Evolutionary conservation across 2,113 vertebrate species (phyloP).

Genomic region (Notechis scutatus): DNA sequence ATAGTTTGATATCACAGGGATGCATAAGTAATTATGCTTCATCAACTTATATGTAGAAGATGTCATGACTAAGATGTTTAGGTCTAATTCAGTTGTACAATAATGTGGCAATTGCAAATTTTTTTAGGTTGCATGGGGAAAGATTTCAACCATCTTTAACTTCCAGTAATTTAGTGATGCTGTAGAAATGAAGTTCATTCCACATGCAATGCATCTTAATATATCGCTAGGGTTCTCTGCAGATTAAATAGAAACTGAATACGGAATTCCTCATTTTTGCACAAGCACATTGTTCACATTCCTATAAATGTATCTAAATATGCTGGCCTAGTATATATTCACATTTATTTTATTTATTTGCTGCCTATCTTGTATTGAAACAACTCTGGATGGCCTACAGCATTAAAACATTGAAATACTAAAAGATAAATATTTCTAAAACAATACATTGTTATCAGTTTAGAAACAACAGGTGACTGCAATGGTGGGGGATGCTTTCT

Average conservation of each 20-base stretch:
- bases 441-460: neutral
- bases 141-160: neutral
- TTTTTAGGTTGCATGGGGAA: neutral
- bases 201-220: neutral
- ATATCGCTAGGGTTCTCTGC: neutral
- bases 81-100: neutral
- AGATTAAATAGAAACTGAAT: neutral
- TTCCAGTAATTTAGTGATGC: neutral
- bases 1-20: neutral
- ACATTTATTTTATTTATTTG: neutral
- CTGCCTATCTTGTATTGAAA: neutral
- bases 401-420: neutral
- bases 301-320: neutral
- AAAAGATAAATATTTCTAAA: neutral
- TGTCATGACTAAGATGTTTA: neutral
- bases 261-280: neutral
- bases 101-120: neutral
- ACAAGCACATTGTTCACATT: neutral
- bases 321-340: neutral
- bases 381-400: neutral
- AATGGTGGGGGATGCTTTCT: neutral
- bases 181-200: neutral
- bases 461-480: slow-evolving; percentile 7
- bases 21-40: neutral
- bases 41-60: neutral